Conservation (phyloP, 2,113 vertebrate species). For the Menidia beryllina region DNA sequence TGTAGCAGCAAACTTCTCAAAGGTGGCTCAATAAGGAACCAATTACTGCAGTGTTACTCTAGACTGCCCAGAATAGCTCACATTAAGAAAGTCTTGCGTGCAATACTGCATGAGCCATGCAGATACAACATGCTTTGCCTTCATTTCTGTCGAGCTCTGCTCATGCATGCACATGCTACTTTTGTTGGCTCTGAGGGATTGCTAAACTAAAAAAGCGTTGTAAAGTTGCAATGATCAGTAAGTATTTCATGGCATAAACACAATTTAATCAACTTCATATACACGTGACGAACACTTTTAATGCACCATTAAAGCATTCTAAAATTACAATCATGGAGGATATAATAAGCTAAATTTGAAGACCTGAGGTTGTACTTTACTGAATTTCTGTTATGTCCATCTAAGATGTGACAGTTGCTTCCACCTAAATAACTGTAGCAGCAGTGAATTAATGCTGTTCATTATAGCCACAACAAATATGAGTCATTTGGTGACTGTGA, state of each 20-base stretch:
- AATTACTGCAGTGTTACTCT: neutral
- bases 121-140: constrained; percentile 10
- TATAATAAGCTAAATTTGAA: constrained; percentile 16
- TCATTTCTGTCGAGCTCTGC: neutral
- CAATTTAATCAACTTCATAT: constrained; percentile 52
- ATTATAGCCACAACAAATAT: neutral
- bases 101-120: neutral
- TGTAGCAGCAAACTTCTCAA: neutral
- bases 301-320: constrained; percentile 19
- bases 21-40: neutral
- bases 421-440: neutral
- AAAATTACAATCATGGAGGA: constrained; percentile 10
- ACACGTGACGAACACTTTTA: constrained; percentile 20
- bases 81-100: neutral
- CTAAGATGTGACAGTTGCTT: neutral
- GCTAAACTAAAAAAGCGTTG: too few species aligned
- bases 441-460: neutral
- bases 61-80: neutral
- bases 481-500: neutral
- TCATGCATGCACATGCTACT: constrained; percentile 24
- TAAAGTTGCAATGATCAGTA: constrained; percentile 27
- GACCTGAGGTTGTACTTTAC: neutral
- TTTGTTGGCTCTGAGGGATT: constrained; percentile 15
- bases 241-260: constrained; percentile 25
- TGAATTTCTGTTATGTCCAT: neutral